phyloP scores from a whole-genome alignment of 1,140 invertebrate species.

The Teleogryllus occipitalis region DNA sequence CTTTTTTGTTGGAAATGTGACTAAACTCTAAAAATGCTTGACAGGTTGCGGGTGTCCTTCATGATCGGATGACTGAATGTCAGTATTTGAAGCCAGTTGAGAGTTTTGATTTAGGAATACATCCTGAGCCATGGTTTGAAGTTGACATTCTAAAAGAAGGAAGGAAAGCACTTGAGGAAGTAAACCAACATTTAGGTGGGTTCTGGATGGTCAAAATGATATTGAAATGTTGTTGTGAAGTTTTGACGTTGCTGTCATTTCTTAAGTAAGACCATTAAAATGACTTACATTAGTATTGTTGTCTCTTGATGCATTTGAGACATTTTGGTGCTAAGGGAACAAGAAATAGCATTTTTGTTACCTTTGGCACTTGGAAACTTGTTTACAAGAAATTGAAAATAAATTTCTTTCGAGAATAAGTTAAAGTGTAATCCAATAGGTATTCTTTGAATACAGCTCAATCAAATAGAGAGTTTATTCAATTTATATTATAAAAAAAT shows the following conservation, averaged over 20 bases:
- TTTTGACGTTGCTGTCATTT: neutral
- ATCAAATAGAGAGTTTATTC: too few species aligned
- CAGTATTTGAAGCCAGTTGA: constrained; percentile 58
- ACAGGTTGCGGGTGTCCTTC: constrained; percentile 49
- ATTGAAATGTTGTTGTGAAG: neutral
- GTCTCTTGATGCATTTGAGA: too few species aligned
- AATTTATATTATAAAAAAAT: too few species aligned
- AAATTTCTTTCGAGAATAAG: too few species aligned
- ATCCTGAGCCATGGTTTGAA: constrained; percentile 66
- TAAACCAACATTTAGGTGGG: constrained; percentile 66
- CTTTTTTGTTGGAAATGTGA: neutral
- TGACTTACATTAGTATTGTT: too few species aligned
- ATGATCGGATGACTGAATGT: constrained; percentile 80
- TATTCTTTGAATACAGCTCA: too few species aligned
- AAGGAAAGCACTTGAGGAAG: constrained; percentile 66
- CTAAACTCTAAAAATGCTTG: neutral
- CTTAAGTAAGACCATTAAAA: neutral
- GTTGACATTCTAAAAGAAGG: constrained; percentile 75
- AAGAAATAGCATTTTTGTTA: too few species aligned
- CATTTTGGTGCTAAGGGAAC: too few species aligned
- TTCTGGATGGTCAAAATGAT: constrained; percentile 8
- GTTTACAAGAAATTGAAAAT: too few species aligned
- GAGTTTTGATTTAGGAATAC: constrained; percentile 53
- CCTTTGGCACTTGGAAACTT: too few species aligned
- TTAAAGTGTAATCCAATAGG: too few species aligned